A percentile compares a stretch with the other conserved stretches of the same genome.
phyloP scores from a whole-genome alignment of 2,888 invertebrate genomes.

The Chrysomela aeneicollis region DNA sequence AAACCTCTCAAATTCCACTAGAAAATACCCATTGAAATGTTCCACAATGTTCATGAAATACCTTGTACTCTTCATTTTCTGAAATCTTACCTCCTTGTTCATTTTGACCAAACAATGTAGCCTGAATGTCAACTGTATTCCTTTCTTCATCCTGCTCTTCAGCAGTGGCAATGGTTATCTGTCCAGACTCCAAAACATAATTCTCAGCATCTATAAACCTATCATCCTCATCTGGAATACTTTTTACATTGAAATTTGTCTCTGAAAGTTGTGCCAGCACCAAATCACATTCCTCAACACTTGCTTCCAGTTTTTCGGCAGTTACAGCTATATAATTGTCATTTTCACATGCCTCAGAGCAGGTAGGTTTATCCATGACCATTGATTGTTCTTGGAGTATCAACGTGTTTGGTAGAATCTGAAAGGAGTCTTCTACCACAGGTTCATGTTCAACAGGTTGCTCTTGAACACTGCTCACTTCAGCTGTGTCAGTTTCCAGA shows the following conservation, averaged over 20 bases:
- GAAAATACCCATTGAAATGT: not conserved
- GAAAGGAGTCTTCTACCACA: conserved; percentile 45
- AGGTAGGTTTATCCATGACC: conserved; percentile 39
- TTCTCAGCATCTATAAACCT: conserved; percentile 82
- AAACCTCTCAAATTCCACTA: not conserved
- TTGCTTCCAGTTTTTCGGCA: conserved; percentile 58
- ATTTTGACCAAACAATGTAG: conserved; percentile 57
- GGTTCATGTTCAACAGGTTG: conserved; percentile 14
- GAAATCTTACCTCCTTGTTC: conserved; percentile 38
- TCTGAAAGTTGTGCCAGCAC: conserved; percentile 45
- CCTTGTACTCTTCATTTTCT: not conserved
- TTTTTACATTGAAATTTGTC: conserved; percentile 30
- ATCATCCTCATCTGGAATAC: conserved; percentile 64
- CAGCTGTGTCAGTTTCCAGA: conserved; percentile 23
- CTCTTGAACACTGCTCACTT: conserved; percentile 24
- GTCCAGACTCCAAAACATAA: conserved; percentile 75
- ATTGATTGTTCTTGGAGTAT: conserved; percentile 59
- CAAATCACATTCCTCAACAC: conserved; percentile 60
- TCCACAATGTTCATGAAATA: not conserved
- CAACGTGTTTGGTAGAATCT: conserved; percentile 57
- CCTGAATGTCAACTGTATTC: conserved; percentile 56
- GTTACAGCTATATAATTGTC: conserved; percentile 47
- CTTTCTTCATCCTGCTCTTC: conserved; percentile 49
- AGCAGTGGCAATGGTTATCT: conserved; percentile 56
- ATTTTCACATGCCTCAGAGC: conserved; percentile 57